phyloP scores from a whole-genome alignment of 2,888 invertebrate genomes.

The Microdon myrmicae region DNA sequence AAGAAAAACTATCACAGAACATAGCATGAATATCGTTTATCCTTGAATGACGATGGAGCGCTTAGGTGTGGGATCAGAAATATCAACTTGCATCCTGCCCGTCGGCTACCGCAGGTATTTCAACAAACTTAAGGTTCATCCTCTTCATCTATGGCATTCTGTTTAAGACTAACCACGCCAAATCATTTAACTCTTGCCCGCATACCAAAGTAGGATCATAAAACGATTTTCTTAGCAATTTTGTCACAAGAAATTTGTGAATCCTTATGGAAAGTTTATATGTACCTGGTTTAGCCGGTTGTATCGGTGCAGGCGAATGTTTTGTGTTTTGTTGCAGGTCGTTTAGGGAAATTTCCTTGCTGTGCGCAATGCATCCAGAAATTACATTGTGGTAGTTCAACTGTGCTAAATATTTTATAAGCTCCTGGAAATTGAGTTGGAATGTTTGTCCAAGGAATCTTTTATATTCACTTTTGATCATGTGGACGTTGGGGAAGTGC shows the following conservation, averaged over 20 bases:
- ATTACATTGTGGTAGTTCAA: slow-evolving; percentile 28
- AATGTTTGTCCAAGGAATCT: slow-evolving; percentile 18
- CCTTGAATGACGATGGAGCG: slow-evolving; percentile 10
- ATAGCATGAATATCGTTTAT: slow-evolving; percentile 17
- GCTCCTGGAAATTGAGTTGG: slow-evolving; percentile 28
- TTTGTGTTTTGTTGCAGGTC: slow-evolving; percentile 10
- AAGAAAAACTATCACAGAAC: neutral
- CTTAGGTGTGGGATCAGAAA: neutral
- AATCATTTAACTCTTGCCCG: slow-evolving; percentile 37
- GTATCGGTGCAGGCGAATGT: neutral
- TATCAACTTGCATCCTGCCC: slow-evolving; percentile 17
- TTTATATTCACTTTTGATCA: neutral
- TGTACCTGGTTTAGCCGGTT: neutral
- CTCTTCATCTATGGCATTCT: slow-evolving; percentile 37
- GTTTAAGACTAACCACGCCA: slow-evolving; percentile 41
- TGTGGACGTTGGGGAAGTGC: slow-evolving; percentile 1
- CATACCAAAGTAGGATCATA: slow-evolving; percentile 21
- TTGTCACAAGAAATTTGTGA: slow-evolving; percentile 43
- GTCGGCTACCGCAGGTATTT: slow-evolving; percentile 47
- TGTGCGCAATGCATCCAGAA: slow-evolving; percentile 19
- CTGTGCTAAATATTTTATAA: slow-evolving; percentile 34
- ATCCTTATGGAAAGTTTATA: slow-evolving; percentile 26
- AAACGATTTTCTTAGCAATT: slow-evolving; percentile 41
- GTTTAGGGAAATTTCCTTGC: slow-evolving; percentile 1
- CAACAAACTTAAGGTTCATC: slow-evolving; percentile 39